phyloP scores from a whole-genome alignment of 2,797 vertebrate genomes.

The Cryptoblepharus egeriae region DNA sequence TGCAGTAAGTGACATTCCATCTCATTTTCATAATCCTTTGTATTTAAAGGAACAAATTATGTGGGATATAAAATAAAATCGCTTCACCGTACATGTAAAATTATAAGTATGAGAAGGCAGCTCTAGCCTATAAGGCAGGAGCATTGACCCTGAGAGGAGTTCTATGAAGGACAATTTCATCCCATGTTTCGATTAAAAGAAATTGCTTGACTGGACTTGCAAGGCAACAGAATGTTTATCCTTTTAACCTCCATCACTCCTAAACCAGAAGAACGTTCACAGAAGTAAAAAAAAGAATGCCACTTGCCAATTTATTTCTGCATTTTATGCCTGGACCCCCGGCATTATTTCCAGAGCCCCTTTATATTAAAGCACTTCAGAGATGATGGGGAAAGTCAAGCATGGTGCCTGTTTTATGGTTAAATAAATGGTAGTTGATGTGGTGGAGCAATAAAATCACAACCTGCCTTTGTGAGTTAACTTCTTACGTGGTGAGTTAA shows the following conservation, averaged over 20 bases:
- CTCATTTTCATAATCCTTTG: neutral
- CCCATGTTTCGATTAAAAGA: constrained; percentile 54
- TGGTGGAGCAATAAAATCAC: constrained; percentile 25
- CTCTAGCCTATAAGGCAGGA: neutral
- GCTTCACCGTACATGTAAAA: constrained; percentile 29
- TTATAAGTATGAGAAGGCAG: constrained; percentile 15
- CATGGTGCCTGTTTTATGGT: constrained; percentile 37
- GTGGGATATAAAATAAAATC: constrained; percentile 1
- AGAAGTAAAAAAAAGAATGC: constrained; percentile 12
- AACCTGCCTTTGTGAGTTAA: constrained; percentile 33
- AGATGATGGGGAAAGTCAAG: constrained; percentile 48
- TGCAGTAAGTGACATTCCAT: neutral
- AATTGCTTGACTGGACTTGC: constrained; percentile 11
- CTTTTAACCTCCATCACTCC: constrained; percentile 36
- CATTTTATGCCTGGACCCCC: constrained; percentile 33
- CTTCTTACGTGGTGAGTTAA: constrained; percentile 24
- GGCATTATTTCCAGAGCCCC: constrained; percentile 32
- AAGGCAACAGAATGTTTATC: constrained; percentile 45
- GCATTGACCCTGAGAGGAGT: constrained; percentile 25
- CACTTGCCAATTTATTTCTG: constrained; percentile 36
- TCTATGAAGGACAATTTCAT: constrained; percentile 39
- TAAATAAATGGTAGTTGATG: constrained; percentile 46
- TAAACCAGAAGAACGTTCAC: constrained; percentile 34
- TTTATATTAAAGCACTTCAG: constrained; percentile 34
- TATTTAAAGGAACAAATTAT: constrained; percentile 16